Evolutionary conservation across 1,140 invertebrate genomes (phyloP).

Genomic region (Ctenoplectra terminalis): DNA sequence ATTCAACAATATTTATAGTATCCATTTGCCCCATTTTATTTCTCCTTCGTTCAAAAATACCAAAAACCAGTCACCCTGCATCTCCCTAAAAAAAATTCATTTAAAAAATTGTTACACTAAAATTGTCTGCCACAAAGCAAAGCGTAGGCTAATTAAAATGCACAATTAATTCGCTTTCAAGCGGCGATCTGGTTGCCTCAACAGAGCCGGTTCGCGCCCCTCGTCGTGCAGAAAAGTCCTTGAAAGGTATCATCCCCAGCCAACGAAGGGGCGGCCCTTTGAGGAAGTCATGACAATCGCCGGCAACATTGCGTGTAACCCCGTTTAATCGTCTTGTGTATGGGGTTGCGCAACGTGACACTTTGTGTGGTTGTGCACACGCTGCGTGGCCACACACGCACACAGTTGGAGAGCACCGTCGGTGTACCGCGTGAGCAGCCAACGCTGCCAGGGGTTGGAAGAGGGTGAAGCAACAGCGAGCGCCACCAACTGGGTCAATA

Average conservation of each 20-base stretch:
- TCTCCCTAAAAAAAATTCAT: too few species aligned
- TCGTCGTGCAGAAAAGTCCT: not conserved
- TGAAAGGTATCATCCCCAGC: slow-evolving; percentile 25
- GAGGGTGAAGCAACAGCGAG: slow-evolving; percentile 60
- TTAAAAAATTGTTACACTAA: too few species aligned
- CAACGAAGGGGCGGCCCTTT: not conserved
- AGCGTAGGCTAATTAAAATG: not conserved
- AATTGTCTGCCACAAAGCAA: not conserved
- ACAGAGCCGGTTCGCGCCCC: not conserved
- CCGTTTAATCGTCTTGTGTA: slow-evolving; percentile 23
- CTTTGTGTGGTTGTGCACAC: not conserved
- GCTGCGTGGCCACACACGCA: not conserved
- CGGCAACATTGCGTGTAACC: not conserved
- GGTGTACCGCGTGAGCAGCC: slow-evolving; percentile 33
- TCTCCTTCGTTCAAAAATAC: not conserved
- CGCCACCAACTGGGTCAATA: slow-evolving; percentile 76
- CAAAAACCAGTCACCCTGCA: too few species aligned
- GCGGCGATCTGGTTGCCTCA: not conserved
- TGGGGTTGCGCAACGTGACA: slow-evolving; percentile 39
- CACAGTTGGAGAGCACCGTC: not conserved
- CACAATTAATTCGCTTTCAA: not conserved
- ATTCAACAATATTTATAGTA: not conserved
- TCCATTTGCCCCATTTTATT: not conserved
- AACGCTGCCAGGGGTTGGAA: slow-evolving; percentile 33
- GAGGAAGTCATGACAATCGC: slow-evolving; percentile 33